Conservation (phyloP, 2,113 vertebrate genomes). For the Loxodonta africana region DNA sequence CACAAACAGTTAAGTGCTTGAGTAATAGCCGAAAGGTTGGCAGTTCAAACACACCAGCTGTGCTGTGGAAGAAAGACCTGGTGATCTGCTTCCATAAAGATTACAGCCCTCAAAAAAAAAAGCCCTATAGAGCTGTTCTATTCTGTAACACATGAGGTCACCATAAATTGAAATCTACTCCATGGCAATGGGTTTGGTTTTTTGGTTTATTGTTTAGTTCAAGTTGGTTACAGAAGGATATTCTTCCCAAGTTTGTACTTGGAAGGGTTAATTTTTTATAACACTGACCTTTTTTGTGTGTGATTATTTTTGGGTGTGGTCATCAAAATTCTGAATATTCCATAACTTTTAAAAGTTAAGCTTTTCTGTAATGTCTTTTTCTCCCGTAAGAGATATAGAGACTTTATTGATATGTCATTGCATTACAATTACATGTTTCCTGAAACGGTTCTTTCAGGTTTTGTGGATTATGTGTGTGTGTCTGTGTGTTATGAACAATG, state of each 20-base stretch:
- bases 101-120: not conserved
- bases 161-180: no score
- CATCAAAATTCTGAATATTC: constrained; percentile 79
- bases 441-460: not conserved
- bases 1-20: not conserved
- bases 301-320: constrained; percentile 71
- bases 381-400: not conserved
- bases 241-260: constrained; percentile 74
- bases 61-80: not conserved
- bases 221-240: constrained; percentile 80
- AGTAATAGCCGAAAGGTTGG: not conserved
- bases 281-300: constrained; percentile 74
- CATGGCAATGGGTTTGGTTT: not conserved
- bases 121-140: not conserved
- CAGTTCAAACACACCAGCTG: not conserved
- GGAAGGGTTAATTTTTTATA: constrained; percentile 74
- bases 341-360: constrained; percentile 68
- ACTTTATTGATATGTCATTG: not conserved
- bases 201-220: constrained; percentile 70
- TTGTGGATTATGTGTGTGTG: not conserved
- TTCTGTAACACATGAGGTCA: not conserved
- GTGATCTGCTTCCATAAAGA: not conserved
- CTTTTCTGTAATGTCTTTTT: constrained; percentile 25
- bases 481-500: not conserved
- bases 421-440: not conserved